Evolutionary conservation across 2,797 vertebrate species (phyloP).

Genomic region (Enoplosus armatus): DNA sequence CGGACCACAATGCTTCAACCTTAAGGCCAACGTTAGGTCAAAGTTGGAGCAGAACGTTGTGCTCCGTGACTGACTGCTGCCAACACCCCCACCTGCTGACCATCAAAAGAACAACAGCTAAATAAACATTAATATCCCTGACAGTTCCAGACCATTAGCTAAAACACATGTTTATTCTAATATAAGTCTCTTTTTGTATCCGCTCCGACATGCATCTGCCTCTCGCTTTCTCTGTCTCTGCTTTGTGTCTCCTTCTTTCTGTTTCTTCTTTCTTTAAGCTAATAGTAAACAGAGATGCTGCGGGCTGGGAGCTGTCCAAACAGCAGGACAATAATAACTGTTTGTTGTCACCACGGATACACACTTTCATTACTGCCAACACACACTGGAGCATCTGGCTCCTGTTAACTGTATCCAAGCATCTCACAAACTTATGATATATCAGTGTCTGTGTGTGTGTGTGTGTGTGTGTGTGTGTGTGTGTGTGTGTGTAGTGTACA

Average conservation of each 20-base stretch:
- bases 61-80: constrained; percentile 23
- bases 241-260: constrained; percentile 52
- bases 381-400: constrained; percentile 77
- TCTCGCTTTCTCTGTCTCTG: constrained; percentile 40
- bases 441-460: constrained; percentile 20
- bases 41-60: constrained; percentile 22
- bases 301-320: constrained; percentile 73
- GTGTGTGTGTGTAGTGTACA: constrained; percentile 7
- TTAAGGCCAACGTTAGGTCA: constrained; percentile 56
- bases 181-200: constrained; percentile 52
- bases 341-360: constrained; percentile 80
- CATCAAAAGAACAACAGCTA: constrained; percentile 20
- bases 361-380: constrained; percentile 70
- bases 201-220: constrained; percentile 38
- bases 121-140: constrained; percentile 16
- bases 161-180: constrained; percentile 55
- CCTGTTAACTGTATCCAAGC: constrained; percentile 75
- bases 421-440: constrained; percentile 57
- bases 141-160: constrained; percentile 44
- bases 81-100: constrained; percentile 81
- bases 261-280: constrained; percentile 53
- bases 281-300: constrained; percentile 70
- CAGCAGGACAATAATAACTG: constrained; percentile 80
- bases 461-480: constrained; percentile 23
- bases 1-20: constrained; percentile 36